These are phyloP conservation scores for Centropyge bicolor DNA, from an alignment of 2,797 vertebrate genomes.

Conservation along the genomic window DNA sequence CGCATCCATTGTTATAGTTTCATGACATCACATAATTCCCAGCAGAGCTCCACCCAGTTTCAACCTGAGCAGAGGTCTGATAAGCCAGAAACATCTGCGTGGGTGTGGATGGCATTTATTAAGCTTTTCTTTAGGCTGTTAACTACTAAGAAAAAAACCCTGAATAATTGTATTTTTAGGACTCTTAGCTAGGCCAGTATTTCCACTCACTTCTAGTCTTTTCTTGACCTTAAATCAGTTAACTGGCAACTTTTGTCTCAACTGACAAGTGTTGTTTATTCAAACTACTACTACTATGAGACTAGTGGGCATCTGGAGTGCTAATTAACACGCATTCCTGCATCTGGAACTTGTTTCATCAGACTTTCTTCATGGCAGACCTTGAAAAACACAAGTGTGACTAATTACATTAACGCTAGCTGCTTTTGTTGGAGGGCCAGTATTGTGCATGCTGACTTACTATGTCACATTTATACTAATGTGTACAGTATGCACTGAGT, in stretches of 20 bases:
- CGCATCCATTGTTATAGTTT: neutral
- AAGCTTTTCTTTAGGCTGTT: neutral
- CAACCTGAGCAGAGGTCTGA: neutral
- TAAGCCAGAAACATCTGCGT: neutral
- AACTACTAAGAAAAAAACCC: neutral
- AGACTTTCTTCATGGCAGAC: neutral
- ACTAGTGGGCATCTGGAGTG: neutral
- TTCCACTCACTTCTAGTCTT: neutral
- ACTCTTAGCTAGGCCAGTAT: neutral
- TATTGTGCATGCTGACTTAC: neutral
- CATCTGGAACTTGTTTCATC: constrained; percentile 15
- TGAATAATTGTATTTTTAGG: neutral
- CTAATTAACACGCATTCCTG: constrained; percentile 9
- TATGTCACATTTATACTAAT: neutral
- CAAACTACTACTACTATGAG: neutral
- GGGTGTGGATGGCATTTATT: neutral
- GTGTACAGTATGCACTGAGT: neutral
- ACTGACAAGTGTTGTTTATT: neutral
- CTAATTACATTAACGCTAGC: neutral
- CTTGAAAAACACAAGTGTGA: neutral
- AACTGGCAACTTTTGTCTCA: neutral
- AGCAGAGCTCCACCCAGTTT: constrained; percentile 3
- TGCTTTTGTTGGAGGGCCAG: neutral
- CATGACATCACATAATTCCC: neutral
- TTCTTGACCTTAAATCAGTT: neutral